Evolutionary conservation across 2,888 invertebrate genomes (phyloP).

Genomic region (Machimus rusticus): DNA sequence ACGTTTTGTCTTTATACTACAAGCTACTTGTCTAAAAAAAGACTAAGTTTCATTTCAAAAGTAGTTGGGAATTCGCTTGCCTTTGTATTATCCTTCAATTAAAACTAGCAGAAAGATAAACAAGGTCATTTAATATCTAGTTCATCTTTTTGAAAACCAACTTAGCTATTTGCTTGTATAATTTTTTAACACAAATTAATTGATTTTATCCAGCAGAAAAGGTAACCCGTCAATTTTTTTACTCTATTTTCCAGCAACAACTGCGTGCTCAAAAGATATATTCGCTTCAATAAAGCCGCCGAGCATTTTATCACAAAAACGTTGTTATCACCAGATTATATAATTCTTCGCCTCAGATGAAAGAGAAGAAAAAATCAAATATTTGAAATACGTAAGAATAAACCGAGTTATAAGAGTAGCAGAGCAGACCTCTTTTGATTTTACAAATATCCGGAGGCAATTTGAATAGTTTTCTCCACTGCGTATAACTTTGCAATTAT

Average conservation of each 20-base stretch:
- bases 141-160: neutral
- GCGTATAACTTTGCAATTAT: neutral
- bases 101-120: neutral
- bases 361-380: neutral
- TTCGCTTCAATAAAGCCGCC: neutral
- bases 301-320: neutral
- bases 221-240: neutral
- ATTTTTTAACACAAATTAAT: neutral
- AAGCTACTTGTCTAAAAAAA: no score
- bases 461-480: neutral
- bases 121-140: neutral
- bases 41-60: neutral
- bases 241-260: neutral
- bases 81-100: neutral
- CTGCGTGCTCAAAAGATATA: neutral
- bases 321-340: neutral
- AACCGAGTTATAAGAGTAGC: neutral
- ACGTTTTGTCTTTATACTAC: no score
- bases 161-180: neutral
- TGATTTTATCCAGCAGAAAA: neutral
- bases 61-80: neutral
- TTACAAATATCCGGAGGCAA: neutral
- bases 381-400: neutral
- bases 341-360: neutral
- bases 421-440: neutral